phyloP scores from a whole-genome alignment of 1,140 invertebrate species.

The Alviniconcha marisindica region DNA sequence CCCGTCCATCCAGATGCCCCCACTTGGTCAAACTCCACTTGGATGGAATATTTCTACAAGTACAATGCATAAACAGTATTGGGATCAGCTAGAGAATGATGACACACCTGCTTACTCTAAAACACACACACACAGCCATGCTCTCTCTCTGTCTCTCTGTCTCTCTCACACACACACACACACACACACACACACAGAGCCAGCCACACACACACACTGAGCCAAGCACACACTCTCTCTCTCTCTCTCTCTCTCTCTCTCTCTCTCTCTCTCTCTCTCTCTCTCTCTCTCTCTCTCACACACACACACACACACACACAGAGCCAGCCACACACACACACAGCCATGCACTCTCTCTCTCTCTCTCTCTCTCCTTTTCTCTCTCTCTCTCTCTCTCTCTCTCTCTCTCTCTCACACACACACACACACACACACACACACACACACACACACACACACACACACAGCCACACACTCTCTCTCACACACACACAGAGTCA shows the following conservation, averaged over 20 bases:
- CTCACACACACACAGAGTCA: neutral
- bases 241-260: too few species aligned
- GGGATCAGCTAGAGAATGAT: neutral
- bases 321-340: neutral
- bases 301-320: conserved; percentile 17
- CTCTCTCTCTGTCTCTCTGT: too few species aligned
- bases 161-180: neutral
- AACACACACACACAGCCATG: neutral
- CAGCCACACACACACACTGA: neutral
- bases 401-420: too few species aligned
- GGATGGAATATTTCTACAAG: conserved; percentile 57
- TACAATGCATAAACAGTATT: too few species aligned
- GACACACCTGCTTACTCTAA: too few species aligned
- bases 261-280: too few species aligned
- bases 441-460: neutral
- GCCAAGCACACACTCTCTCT: neutral
- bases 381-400: too few species aligned
- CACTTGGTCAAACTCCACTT: conserved; percentile 65
- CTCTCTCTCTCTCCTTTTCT: too few species aligned
- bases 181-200: conserved; percentile 5
- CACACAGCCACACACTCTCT: neutral
- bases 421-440: neutral
- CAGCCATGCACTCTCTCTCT: neutral
- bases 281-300: neutral
- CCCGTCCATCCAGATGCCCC: conserved; percentile 77